Evolutionary conservation across 2,797 vertebrate genomes (phyloP).

Genomic region (Amniataba percoides): DNA sequence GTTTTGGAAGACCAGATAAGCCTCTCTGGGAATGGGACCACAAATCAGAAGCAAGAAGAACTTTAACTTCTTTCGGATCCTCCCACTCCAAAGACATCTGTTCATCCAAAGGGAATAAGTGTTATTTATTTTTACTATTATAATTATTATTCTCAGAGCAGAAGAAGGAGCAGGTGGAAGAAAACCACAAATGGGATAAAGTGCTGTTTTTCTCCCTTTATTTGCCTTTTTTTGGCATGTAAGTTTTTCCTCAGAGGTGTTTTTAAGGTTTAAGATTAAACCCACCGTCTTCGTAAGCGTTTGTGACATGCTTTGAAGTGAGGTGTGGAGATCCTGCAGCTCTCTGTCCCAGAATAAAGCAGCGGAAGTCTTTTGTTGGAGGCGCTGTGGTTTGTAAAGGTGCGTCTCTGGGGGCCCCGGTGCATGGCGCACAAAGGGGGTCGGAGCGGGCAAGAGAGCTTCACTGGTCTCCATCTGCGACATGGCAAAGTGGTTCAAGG

Average conservation of each 20-base stretch:
- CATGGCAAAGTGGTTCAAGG: constrained; percentile 86
- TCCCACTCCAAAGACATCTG: constrained; percentile 62
- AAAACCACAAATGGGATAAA: constrained; percentile 76
- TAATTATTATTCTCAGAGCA: neutral
- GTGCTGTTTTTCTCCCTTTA: constrained; percentile 1
- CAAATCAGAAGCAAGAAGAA: constrained; percentile 70
- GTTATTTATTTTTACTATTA: constrained; percentile 12
- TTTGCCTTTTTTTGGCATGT: constrained; percentile 8
- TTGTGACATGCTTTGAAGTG: constrained; percentile 53
- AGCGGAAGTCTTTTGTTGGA: constrained; percentile 78
- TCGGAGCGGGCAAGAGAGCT: constrained; percentile 48
- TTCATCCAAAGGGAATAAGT: constrained; percentile 71
- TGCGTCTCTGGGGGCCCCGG: constrained; percentile 72
- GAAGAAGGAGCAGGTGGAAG: constrained; percentile 49
- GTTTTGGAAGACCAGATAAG: constrained; percentile 52
- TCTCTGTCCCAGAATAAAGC: constrained; percentile 67
- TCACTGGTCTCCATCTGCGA: constrained; percentile 51
- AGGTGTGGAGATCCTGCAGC: constrained; percentile 42
- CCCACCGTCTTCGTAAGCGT: constrained; percentile 19
- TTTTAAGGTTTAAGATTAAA: constrained; percentile 9
- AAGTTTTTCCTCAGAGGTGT: neutral
- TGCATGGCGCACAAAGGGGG: constrained; percentile 74
- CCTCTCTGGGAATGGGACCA: constrained; percentile 80
- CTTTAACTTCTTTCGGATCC: constrained; percentile 67
- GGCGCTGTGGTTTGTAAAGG: constrained; percentile 73